phyloP scores from a whole-genome alignment of 2,113 vertebrate species.

The Notarius quadriscutis region DNA sequence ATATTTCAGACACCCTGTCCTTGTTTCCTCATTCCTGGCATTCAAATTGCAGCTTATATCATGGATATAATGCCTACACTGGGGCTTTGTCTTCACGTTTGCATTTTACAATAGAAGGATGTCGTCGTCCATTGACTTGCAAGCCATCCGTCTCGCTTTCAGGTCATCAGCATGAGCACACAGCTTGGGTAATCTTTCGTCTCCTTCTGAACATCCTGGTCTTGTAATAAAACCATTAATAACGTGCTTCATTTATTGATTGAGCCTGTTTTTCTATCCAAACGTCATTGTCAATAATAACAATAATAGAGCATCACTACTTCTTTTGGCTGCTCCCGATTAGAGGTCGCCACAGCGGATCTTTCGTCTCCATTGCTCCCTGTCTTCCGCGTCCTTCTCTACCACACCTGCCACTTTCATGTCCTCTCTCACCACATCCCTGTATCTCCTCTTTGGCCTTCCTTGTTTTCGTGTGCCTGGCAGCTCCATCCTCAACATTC shows the following conservation, averaged over 20 bases:
- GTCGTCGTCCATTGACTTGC: neutral
- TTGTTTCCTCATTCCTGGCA: neutral
- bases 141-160: neutral
- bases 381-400: too few relatives aligned
- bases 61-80: conserved; percentile 5
- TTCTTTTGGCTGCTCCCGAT: too few relatives aligned
- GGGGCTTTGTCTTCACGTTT: neutral
- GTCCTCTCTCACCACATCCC: too few relatives aligned
- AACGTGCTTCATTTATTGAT: neutral
- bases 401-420: too few relatives aligned
- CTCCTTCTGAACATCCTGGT: neutral
- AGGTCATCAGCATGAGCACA: neutral
- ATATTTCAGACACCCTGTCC: neutral
- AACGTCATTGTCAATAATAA: neutral
- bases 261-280: neutral
- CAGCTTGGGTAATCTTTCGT: neutral
- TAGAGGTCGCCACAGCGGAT: too few relatives aligned
- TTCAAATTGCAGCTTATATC: neutral
- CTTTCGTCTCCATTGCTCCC: too few relatives aligned
- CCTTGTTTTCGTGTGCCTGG: too few relatives aligned
- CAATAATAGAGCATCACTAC: too few relatives aligned
- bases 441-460: too few relatives aligned
- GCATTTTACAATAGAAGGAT: neutral
- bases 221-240: neutral
- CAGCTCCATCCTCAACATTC: too few relatives aligned